Evolutionary conservation across 2,797 vertebrate genomes (phyloP), one percentile per base, ranked within the genome.

Genomic region (Myotis myotis): DNA sequence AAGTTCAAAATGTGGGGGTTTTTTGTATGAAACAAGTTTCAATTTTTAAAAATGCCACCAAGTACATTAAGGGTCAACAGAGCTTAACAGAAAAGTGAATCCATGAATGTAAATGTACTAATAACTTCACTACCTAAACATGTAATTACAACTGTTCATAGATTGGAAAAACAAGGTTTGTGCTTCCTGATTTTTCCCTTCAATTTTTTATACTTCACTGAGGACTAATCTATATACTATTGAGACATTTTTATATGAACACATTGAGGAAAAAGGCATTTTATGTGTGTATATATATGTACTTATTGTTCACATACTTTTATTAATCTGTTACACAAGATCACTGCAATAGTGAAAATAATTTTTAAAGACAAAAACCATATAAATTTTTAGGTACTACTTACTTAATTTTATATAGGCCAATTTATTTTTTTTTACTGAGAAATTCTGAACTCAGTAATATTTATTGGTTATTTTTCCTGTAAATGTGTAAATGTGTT

Each of bases 351-450:
- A 91, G 19, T 80, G 16, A 82, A 92, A 91, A 87, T 1, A 49
- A 68, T 76, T 86, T 83, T 64, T 81, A 44, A 91, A 86, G 49
- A 76, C 88, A 41, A 17, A 96, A 25, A 60, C 55, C 19, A 75
- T 33, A 85, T 57, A 62, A 30, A 79, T 25, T 62, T 91, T 93
- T 87, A 94, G 41, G 49, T 64, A 76, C 7, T 28, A 53, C 28
- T 71, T 82, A 82, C 19, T 89, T 38, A 72, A 72, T 36, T 70
- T 91, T 28, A 79, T 47, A 38, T 74, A 44, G 10, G 33, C 51
- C 88, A 75, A 87, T 78, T 53, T 92, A 87, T 80, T 95, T 20
- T 78, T 78, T 95, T 91, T 84, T 49, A 92, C 79, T 81, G 44
- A 60, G 22, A 72, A 84, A 82, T 68, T 95, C 81, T 89, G 44